A percentile compares a stretch with the other conserved stretches of the same genome.
phyloP scores from a whole-genome alignment of 1,140 invertebrate genomes.

The Apis florea region DNA sequence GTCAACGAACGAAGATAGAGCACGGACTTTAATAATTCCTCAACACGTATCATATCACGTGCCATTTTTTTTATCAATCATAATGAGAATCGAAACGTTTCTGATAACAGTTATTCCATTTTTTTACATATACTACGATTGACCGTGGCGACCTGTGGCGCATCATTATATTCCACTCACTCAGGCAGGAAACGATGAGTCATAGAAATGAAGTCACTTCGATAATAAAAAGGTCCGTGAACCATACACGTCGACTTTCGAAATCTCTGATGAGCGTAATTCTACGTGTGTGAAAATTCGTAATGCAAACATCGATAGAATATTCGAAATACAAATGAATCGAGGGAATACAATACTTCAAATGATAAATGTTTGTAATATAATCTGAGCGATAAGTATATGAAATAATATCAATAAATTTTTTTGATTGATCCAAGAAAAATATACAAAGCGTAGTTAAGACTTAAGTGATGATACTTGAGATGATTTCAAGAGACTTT shows the following conservation, averaged over 20 bases:
- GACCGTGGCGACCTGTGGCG: too few relatives aligned
- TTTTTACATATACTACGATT: neutral
- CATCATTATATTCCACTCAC: neutral
- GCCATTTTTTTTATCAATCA: neutral
- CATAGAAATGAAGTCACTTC: constrained; percentile 49
- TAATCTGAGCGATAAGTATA: neutral
- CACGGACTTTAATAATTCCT: neutral
- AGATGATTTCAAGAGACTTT: too few relatives aligned
- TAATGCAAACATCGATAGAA: neutral
- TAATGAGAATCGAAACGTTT: neutral
- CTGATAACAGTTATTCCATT: neutral
- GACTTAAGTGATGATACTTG: too few relatives aligned
- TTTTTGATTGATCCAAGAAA: too few relatives aligned
- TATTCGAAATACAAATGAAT: neutral
- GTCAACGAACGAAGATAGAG: neutral
- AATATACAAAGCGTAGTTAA: too few relatives aligned
- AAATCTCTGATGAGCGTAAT: constrained; percentile 45
- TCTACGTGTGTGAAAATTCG: neutral
- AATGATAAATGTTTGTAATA: neutral
- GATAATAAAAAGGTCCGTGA: constrained; percentile 50
- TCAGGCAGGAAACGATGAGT: constrained; percentile 45
- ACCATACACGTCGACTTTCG: constrained; percentile 42
- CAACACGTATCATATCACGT: neutral
- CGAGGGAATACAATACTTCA: neutral
- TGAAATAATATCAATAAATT: too few relatives aligned